Base-by-base conservation (phyloP, 1,140 invertebrate species). In the Bombus turneri region DNA sequence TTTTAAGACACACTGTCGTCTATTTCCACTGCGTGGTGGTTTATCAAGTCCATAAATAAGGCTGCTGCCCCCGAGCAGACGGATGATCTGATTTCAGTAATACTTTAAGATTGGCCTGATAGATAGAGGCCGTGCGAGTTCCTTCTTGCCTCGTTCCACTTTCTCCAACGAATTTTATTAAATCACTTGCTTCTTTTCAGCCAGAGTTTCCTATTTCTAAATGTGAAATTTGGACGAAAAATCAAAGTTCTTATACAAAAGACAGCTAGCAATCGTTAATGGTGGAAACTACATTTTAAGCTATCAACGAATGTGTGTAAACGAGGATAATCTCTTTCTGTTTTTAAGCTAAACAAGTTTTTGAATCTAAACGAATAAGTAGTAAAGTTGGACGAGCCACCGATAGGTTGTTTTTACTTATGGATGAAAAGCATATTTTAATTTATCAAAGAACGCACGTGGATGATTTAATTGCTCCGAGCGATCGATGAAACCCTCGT, bases 31-130 rank as follows among this genome's bases (percentile, higher is more conserved):
- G 71, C 47, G 75, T 47, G 64, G 31, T 41, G 81, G 76, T 90
- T 79, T 85, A 87, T 90, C 88, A 80, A 86, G 88, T 57, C 66
- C 39, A 75, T 85, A 87, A 90, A 85, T 90, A 87, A 90, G 82
- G 59, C 64, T 87, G 43, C 85, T 68, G 78, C 82, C 74, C 41
- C 31, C 77, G 59, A 59, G 64, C 69, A 76, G 82, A 89, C 79
- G 89, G 81, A 89, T 80, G 78, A 75, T 90, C 73, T 31, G 85
- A 87, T 87, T 85, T 59, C 31, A 47, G 69, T 83, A 90, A 80
- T 86, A 90, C 69, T 86, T 90, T 85, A 85, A 76, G 69, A 68
- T 75, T 34, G 71, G 31, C 64, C 28, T 31, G 88, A 90, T 86
- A 90, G 47, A 90, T 69, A 0, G 18, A 53, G 18, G 18, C 18